Base-by-base conservation (phyloP, 1,140 invertebrate species). In the Megalopta genalis region DNA sequence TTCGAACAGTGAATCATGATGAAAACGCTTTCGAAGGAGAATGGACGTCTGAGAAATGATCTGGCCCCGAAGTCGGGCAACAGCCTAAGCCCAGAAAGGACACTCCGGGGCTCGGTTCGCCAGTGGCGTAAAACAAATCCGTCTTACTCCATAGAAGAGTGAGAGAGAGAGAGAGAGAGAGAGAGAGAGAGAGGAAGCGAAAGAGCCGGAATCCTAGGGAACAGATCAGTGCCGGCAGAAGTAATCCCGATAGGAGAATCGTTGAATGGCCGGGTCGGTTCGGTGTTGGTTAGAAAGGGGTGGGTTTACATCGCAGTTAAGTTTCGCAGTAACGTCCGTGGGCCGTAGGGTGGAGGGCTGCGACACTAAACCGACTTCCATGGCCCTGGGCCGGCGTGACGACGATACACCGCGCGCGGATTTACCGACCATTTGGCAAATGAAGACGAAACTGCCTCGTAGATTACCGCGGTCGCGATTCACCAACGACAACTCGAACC, bases 401-500 rank as follows among this genome's bases (percentile, higher is more conserved):
- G 74, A 78, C 70, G 62, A 60, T 57, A 68, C 77, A 68, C 52
- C 32, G 32, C 65, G 69, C 67, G 18, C 75, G 83, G 86, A 88
- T 89, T 89, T 89, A 88, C 84, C 88, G 82, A 77, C 87, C 86
- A 88, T 89, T 89, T 88, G 80, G 79, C 81, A 89, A 88, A 89
- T 89, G 86, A 89, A 89, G 88, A 89, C 82, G 87, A 86, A 89
- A 89, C 86, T 88, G 70, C 87, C 80, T 85, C 85, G 82, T 86
- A 86, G 86, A 89, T 89, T 88, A 87, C 78, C 54, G 32, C n/a
- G 23, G 39, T 32, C 46, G 80, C 64, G 78, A 79, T 79, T 66
- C 62, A 73, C 77, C 60, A 72, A 59, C 76, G 32, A 72, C 67
- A 78, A 46, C 60, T 54, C 21, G n/a, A 57, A 25, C 66, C 66